Base-by-base conservation (phyloP, 2,113 vertebrate genomes). In the Vulpes lagopus region DNA sequence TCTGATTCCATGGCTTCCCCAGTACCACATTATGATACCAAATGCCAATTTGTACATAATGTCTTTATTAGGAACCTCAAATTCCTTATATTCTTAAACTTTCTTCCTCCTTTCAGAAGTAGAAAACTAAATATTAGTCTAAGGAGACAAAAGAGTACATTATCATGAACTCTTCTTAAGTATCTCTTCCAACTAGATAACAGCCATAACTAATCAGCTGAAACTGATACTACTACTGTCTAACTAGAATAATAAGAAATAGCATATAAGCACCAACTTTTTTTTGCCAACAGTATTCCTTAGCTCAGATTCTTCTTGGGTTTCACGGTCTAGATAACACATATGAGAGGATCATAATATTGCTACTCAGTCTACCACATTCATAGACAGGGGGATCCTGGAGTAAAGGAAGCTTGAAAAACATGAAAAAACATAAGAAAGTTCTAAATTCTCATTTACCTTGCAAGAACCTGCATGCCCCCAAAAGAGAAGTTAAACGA, bases 401-500 rank as follows among this genome's bases (percentile, higher is more conserved):
- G 12, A 76, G 83, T 87, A 93, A 95, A 38, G 1, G 15, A 85
- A 55, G 38, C 55, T 69, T 69, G 20, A 76, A 82, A 97, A 96
- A 73, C 17, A 32, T 19, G 62, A 94, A 15, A 38, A 89, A 49
- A 3, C 27, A 65, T 81, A 38, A 96, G 25, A 27, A 86, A 96
- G 74, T 69, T 87, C 55, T 95, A 89, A 82, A 93, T 92, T 88
- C 32, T 85, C 35, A 93, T 67, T 80, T 89, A 82, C 16, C 64
- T 96, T 64, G 64, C 5, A 17, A 89, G 51, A 91, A 22, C 6
- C 60, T 43, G 7, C 17, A 78, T 22, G 2, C 5, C n/a, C 17
- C 30, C 57, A 76, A 73, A 91, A 78, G 27, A 49, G 73, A 93
- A 53, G 11, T 32, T 43, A 82, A 92, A 91, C 23, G n/a, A 64